Evolutionary conservation across 2,797 vertebrate genomes (phyloP).

Genomic region (Schizopygopsis malacanthus): DNA sequence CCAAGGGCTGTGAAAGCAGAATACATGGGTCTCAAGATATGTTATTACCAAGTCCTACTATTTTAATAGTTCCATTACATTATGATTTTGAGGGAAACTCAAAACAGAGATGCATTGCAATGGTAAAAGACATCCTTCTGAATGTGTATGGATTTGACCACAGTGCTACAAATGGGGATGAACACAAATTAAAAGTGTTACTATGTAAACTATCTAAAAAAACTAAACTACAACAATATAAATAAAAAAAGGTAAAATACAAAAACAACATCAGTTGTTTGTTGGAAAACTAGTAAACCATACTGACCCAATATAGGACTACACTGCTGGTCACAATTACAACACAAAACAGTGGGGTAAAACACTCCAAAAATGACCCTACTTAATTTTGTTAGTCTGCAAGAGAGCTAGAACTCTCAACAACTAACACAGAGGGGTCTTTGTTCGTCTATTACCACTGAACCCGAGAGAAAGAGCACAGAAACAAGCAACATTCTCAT

Average conservation of each 20-base stretch:
- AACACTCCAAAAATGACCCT: conserved; percentile 8
- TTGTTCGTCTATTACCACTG: conserved; percentile 39
- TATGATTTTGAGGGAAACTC: background rate
- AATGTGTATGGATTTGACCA: background rate
- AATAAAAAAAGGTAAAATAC: no score
- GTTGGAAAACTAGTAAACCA: background rate
- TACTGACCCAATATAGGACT: background rate
- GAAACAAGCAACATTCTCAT: conserved; percentile 32
- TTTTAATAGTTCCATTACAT: background rate
- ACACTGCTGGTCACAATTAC: background rate
- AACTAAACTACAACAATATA: background rate
- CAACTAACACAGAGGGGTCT: conserved; percentile 41
- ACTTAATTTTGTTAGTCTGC: conserved; percentile 17
- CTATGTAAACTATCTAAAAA: background rate
- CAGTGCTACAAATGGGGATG: background rate
- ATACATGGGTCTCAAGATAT: background rate
- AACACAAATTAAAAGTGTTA: background rate
- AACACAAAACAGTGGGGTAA: background rate
- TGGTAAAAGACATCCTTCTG: background rate
- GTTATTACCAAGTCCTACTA: background rate
- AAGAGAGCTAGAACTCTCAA: conserved; percentile 26
- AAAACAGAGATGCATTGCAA: background rate
- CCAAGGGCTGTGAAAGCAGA: background rate
- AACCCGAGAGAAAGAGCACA: conserved; percentile 35
- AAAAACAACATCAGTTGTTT: no score